Conservation (phyloP, 2,797 vertebrate genomes). For the Tadarida brasiliensis region DNA sequence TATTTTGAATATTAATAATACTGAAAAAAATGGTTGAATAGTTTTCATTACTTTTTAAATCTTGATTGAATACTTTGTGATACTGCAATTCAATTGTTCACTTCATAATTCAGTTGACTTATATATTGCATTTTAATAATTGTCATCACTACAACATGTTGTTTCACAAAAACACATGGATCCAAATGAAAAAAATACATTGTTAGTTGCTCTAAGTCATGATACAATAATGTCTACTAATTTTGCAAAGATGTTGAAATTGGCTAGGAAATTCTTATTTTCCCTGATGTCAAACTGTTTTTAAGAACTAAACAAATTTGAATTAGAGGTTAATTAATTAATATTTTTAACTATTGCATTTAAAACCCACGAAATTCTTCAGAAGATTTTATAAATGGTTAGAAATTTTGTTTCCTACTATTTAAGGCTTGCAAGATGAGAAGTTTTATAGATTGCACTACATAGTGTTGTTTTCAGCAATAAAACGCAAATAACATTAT, state of each 20-base stretch:
- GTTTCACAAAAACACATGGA: not conserved
- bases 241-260: conserved; percentile 17
- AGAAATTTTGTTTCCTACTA: not conserved
- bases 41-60: conserved; percentile 23
- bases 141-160: not conserved
- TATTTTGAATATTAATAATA: not conserved
- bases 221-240: not conserved
- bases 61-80: conserved; percentile 23
- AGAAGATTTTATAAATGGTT: not conserved
- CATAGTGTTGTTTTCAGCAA: not conserved
- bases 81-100: not conserved
- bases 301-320: not conserved
- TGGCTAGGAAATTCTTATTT: not conserved
- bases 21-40: not conserved
- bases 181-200: conserved; percentile 19
- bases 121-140: not conserved
- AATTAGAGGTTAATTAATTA: not conserved
- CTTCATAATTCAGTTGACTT: conserved; percentile 8
- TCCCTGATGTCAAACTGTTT: not conserved
- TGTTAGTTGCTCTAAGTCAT: not conserved
- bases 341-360: not conserved
- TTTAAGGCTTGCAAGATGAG: not conserved
- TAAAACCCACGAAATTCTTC: not conserved
- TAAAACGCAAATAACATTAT: not conserved
- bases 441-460: not conserved